Conservation (phyloP, 1,140 invertebrate species). For the Diorhabda sublineata region DNA sequence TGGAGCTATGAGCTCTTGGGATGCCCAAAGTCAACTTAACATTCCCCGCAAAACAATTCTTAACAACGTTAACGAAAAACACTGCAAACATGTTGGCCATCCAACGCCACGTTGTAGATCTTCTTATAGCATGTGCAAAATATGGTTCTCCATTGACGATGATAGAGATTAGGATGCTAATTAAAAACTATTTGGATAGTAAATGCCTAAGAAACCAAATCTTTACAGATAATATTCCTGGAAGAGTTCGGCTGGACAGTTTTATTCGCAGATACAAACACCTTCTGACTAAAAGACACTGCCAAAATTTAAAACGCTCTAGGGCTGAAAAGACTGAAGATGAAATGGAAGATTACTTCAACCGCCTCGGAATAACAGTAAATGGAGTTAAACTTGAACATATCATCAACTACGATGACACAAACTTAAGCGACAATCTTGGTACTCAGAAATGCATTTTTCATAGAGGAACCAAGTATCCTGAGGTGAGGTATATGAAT, state of each 20-base stretch:
- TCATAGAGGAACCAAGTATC: conserved; percentile 41
- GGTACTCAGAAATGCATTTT: conserved; percentile 41
- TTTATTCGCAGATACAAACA: too few species aligned
- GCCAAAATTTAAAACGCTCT: too few species aligned
- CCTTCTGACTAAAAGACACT: too few species aligned
- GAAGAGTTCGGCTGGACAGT: too few species aligned
- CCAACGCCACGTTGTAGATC: neutral
- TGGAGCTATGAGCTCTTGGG: too few species aligned
- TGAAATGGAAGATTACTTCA: conserved; percentile 6
- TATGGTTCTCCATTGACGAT: neutral
- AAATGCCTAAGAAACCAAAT: too few species aligned
- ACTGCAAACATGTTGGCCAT: neutral
- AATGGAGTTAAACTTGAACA: conserved; percentile 26
- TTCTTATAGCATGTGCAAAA: neutral
- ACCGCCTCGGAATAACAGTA: conserved; percentile 13
- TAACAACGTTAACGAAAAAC: neutral
- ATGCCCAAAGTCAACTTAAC: too few species aligned
- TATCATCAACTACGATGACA: conserved; percentile 47
- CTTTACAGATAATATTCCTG: too few species aligned
- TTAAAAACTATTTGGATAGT: too few species aligned
- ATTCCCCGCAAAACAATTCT: neutral
- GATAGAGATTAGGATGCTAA: too few species aligned
- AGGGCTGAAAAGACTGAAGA: too few species aligned
- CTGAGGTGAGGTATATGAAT: conserved; percentile 29
- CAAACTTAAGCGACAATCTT: conserved; percentile 46